A percentile compares a stretch with the other conserved stretches of the same genome.
Conservation (phyloP, 2,113 vertebrate species). For the Ammodytes marinus region DNA sequence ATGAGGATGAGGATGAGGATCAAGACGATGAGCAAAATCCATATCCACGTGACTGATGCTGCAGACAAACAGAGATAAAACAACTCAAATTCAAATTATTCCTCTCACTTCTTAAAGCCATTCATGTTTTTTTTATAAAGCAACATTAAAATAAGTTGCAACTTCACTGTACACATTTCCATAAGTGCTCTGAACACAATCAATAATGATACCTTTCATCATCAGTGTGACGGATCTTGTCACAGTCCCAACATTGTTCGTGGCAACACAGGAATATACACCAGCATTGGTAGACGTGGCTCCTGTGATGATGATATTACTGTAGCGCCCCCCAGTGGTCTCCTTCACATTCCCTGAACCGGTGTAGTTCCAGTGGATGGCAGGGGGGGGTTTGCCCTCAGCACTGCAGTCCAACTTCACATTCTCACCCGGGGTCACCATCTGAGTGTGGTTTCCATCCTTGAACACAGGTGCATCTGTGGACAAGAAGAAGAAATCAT, state of each 20-base stretch:
- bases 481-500: background rate
- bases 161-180: background rate
- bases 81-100: background rate
- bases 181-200: background rate
- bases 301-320: conserved; percentile 29
- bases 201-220: conserved; percentile 54
- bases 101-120: background rate
- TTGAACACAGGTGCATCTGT: conserved; percentile 68
- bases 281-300: conserved; percentile 72
- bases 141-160: background rate
- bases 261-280: conserved; percentile 74
- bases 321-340: conserved; percentile 47
- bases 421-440: background rate
- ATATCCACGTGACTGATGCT: fast-evolving
- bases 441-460: fast-evolving
- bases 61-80: conserved; percentile 1
- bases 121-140: background rate
- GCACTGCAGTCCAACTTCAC: conserved; percentile 67
- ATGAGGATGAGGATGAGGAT: fast-evolving
- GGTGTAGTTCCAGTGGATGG: conserved; percentile 10
- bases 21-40: fast-evolving
- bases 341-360: background rate
- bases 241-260: conserved; percentile 55
- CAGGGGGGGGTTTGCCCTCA: conserved; percentile 68
- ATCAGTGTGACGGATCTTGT: conserved; percentile 51